Conservation (phyloP, 2,888 invertebrate species). For the Escarpia spicata region DNA sequence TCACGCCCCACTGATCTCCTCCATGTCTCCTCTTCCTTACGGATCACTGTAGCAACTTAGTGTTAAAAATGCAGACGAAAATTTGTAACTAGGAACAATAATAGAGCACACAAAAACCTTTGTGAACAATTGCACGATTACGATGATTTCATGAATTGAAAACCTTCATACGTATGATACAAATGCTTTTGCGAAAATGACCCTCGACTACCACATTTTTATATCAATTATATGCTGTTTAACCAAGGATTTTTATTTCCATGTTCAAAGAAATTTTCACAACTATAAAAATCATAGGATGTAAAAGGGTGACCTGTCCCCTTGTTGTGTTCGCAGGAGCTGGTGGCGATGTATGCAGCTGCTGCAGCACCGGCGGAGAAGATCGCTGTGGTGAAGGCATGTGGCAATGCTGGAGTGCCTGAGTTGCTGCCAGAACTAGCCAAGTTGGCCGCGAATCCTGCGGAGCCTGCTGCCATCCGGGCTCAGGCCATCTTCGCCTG, state of each 20-base stretch:
- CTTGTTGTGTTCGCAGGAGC: not conserved
- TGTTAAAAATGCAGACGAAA: too few relatives aligned
- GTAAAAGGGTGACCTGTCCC: not conserved
- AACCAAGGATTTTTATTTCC: not conserved
- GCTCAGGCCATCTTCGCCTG: constrained; percentile 21
- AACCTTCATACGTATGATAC: too few relatives aligned
- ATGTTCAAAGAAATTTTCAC: not conserved
- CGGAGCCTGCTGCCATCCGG: not conserved
- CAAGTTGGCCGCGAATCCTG: not conserved
- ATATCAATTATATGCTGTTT: not conserved
- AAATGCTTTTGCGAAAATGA: too few relatives aligned
- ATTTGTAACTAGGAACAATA: too few relatives aligned
- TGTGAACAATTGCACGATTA: too few relatives aligned
- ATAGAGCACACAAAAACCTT: too few relatives aligned
- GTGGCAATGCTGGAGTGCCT: constrained; percentile 21
- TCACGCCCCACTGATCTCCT: too few relatives aligned
- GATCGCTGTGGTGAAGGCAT: constrained; percentile 19
- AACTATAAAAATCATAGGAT: not conserved
- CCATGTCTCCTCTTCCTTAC: too few relatives aligned
- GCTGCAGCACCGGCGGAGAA: not conserved
- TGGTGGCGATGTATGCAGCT: not conserved
- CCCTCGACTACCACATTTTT: not conserved
- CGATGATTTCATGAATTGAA: too few relatives aligned
- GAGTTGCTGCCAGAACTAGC: constrained; percentile 22
- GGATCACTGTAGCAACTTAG: too few relatives aligned